Percentiles rank a stretch among this genome's conserved stretches.
Evolutionary conservation across 2,888 invertebrate species (phyloP).

Genomic region (Cephus pygmeus): DNA sequence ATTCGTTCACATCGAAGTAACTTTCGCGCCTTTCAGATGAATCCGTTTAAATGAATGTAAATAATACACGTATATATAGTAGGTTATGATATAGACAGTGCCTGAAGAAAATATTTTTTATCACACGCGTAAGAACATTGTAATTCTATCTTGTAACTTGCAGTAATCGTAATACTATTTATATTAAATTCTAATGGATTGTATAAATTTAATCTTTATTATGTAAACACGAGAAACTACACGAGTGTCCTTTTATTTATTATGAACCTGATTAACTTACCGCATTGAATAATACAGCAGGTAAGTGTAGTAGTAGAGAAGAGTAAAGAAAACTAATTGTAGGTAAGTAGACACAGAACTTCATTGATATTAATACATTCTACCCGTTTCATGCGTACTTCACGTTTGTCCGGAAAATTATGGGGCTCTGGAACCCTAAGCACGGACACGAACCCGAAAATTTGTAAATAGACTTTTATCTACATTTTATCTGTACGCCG

Average conservation of each 20-base stretch:
- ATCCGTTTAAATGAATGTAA: not conserved
- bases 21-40: not conserved
- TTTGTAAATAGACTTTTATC: not conserved
- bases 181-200: conserved; percentile 49
- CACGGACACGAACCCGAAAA: not conserved
- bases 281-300: not conserved
- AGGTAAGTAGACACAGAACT: not conserved
- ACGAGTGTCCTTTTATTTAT: not conserved
- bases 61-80: not conserved
- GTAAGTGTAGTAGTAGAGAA: not conserved
- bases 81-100: not conserved
- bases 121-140: conserved; percentile 39
- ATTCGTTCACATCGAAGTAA: not conserved
- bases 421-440: not conserved
- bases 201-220: conserved; percentile 56
- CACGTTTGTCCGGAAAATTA: not conserved
- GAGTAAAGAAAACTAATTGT: not conserved
- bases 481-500: not conserved
- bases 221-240: conserved; percentile 39
- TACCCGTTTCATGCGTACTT: not conserved
- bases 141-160: conserved; percentile 36
- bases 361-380: not conserved
- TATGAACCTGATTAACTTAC: not conserved
- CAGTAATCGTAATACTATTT: conserved; percentile 46
- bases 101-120: conserved; percentile 43